Evolutionary conservation across 2,113 vertebrate species (phyloP).

Genomic region (Aspidoscelis tigris): DNA sequence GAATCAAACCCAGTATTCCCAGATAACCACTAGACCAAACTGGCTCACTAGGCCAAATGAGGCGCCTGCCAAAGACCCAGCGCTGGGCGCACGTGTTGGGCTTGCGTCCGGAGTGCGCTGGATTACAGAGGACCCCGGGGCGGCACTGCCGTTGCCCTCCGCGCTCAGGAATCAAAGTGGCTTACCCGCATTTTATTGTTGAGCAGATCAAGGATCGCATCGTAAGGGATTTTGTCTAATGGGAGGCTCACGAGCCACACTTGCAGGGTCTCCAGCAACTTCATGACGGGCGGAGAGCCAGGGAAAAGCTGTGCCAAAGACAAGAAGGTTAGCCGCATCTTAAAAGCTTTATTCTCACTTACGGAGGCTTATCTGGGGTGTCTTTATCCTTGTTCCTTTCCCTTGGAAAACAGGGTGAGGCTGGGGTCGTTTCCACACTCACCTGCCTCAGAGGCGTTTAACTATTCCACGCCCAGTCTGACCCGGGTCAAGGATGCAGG

Average conservation of each 20-base stretch:
- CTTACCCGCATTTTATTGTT: constrained; percentile 97
- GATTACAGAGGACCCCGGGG: constrained; percentile 44
- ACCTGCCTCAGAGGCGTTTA: too few species aligned
- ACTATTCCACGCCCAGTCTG: too few species aligned
- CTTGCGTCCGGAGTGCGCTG: constrained; percentile 44
- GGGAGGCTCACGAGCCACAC: constrained; percentile 94
- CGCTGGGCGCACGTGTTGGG: background rate
- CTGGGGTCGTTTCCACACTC: too few species aligned
- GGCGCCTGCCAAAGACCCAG: too few species aligned
- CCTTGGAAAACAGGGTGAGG: background rate
- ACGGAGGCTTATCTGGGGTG: fast-evolving
- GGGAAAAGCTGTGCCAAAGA: constrained; percentile 86
- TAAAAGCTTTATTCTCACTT: constrained; percentile 33
- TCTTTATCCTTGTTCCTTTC: background rate
- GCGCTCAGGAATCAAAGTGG: constrained; percentile 31
- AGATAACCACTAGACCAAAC: too few species aligned
- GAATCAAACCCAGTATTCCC: too few species aligned
- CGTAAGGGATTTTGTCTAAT: constrained; percentile 90
- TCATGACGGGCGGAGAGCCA: constrained; percentile 84
- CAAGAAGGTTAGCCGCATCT: background rate
- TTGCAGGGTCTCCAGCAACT: constrained; percentile 90
- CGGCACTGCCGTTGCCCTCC: constrained; percentile 49
- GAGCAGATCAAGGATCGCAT: constrained; percentile 92
- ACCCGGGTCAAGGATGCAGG: too few species aligned
- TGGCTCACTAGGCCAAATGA: too few species aligned